A percentile compares a stretch with the other conserved stretches of the same genome.
phyloP scores from a whole-genome alignment of 53 echinoderm and acorn worm genomes.

The Crossaster papposus region DNA sequence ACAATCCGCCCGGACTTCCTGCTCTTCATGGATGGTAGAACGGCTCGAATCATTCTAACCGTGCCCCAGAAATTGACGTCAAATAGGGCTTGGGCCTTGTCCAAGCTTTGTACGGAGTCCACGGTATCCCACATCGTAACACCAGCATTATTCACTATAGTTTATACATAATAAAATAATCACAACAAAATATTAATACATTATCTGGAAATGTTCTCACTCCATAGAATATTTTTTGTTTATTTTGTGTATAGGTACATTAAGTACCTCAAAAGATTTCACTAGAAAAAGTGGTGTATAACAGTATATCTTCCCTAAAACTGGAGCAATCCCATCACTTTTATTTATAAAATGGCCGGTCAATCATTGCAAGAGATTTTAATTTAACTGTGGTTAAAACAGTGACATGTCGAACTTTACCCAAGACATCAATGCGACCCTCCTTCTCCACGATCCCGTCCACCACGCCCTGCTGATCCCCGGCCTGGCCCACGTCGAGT shows the following conservation, averaged over 20 bases:
- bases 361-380: not conserved
- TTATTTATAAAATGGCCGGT: no score
- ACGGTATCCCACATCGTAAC: slow-evolving; percentile 28
- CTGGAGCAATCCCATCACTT: no score
- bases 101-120: slow-evolving; percentile 28
- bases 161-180: not conserved
- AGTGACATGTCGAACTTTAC: slow-evolving; percentile 18
- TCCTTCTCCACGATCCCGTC: slow-evolving; percentile 51
- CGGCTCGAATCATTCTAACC: slow-evolving; percentile 60
- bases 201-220: not conserved
- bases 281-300: no score
- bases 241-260: no score
- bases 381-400: not conserved
- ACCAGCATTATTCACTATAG: slow-evolving; percentile 71
- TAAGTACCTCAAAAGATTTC: no score
- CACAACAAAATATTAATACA: not conserved
- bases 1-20: slow-evolving; percentile 50
- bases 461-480: slow-evolving; percentile 53
- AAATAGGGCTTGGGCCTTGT: slow-evolving; percentile 43
- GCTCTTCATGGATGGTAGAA: slow-evolving; percentile 63
- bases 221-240: not conserved
- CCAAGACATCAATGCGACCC: slow-evolving; percentile 67
- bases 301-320: no score
- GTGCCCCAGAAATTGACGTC: slow-evolving; percentile 68
- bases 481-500: slow-evolving; percentile 61